These are phyloP conservation scores for Drosophila miranda DNA, from an alignment of 1,140 invertebrate genomes.

Conservation along the genomic window DNA sequence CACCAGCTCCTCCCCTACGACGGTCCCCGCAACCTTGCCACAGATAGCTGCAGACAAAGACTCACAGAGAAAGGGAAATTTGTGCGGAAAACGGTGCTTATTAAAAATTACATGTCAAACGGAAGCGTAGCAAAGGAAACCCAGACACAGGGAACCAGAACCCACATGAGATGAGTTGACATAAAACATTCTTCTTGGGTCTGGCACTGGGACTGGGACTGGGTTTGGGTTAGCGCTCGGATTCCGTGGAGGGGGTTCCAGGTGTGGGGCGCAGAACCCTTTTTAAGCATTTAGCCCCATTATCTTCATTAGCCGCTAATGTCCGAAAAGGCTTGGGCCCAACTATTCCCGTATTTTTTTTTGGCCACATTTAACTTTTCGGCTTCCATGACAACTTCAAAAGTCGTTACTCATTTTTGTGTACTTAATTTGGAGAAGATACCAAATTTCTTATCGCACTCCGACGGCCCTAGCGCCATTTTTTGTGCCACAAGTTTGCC, in stretches of 20 bases:
- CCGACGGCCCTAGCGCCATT: not conserved
- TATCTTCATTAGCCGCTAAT: conserved; percentile 80
- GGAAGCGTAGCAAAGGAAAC: conserved; percentile 45
- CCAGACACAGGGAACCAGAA: conserved; percentile 9
- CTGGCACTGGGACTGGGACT: not conserved
- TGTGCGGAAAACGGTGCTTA: conserved; percentile 65
- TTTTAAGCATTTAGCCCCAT: conserved; percentile 72
- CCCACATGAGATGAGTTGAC: conserved; percentile 53
- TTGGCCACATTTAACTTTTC: conserved; percentile 41
- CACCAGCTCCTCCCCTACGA: not conserved
- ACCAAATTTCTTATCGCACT: conserved; percentile 70
- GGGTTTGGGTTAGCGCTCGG: not conserved
- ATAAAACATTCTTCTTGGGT: conserved; percentile 44
- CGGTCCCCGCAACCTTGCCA: conserved; percentile 30
- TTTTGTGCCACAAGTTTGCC: conserved; percentile 51
- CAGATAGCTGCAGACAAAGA: conserved; percentile 47
- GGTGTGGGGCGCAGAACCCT: conserved; percentile 32
- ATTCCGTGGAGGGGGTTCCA: not conserved
- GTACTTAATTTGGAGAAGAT: conserved; percentile 78
- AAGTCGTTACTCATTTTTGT: conserved; percentile 81
- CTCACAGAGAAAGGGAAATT: conserved; percentile 45
- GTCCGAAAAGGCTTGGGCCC: conserved; percentile 47
- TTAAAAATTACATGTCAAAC: conserved; percentile 79
- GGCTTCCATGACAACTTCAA: conserved; percentile 71
- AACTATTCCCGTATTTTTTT: conserved; percentile 41